phyloP scores from a whole-genome alignment of 2,113 vertebrate genomes.

The Hyla sarda region DNA sequence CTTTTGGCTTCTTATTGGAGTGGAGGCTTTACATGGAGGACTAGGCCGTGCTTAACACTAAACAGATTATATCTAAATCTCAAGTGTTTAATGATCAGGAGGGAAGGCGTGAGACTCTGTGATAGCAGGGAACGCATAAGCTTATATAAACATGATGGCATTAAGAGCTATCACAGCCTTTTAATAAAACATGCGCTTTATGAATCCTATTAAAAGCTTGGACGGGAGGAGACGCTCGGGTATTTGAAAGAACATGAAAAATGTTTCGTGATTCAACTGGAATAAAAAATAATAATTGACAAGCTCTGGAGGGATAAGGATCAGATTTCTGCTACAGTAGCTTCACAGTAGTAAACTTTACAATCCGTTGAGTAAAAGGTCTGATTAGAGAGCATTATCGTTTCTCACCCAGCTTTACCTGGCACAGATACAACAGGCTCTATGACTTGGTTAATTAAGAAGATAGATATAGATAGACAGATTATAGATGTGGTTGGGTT shows the following conservation, averaged over 20 bases:
- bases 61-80: background rate
- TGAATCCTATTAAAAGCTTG: constrained; percentile 5
- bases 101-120: background rate
- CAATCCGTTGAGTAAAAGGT: too few species aligned
- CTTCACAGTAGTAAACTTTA: too few species aligned
- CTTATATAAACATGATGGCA: constrained; percentile 22
- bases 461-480: too few species aligned
- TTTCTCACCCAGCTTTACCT: too few species aligned
- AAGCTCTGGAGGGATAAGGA: too few species aligned
- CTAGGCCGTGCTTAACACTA: background rate
- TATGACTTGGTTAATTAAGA: too few species aligned
- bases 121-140: background rate
- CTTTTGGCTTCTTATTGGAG: background rate
- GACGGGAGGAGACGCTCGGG: background rate
- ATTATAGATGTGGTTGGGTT: too few species aligned
- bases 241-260: background rate
- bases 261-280: background rate
- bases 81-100: constrained; percentile 7
- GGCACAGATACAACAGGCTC: too few species aligned
- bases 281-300: too few species aligned
- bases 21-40: background rate
- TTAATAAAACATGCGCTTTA: background rate
- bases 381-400: too few species aligned
- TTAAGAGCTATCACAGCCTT: constrained; percentile 5
- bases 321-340: too few species aligned